These are phyloP conservation scores for Argyrosomus japonicus DNA, from an alignment of 2,113 vertebrate genomes.

Conservation along the genomic window DNA sequence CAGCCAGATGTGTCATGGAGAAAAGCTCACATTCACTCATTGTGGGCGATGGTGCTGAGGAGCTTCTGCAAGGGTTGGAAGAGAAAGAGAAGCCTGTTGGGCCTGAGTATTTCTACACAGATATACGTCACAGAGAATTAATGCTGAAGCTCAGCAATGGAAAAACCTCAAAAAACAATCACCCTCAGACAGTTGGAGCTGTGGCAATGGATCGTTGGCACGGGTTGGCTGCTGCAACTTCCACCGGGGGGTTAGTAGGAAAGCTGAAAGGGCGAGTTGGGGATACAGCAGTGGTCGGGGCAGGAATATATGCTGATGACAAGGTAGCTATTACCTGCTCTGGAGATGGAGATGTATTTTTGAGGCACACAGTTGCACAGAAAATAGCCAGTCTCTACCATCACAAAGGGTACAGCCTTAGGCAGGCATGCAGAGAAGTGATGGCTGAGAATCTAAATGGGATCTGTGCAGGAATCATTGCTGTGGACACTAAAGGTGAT, in stretches of 20 bases:
- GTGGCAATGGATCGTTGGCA: slow-evolving; percentile 80
- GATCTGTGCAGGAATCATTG: slow-evolving; percentile 83
- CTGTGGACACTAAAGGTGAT: slow-evolving; percentile 78
- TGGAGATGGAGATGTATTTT: slow-evolving; percentile 85
- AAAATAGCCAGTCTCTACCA: slow-evolving; percentile 85
- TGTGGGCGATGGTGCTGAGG: slow-evolving; percentile 82
- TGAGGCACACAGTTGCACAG: slow-evolving; percentile 83
- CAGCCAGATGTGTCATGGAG: slow-evolving; percentile 85
- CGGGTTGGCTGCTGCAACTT: slow-evolving; percentile 82
- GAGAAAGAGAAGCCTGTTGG: slow-evolving; percentile 68
- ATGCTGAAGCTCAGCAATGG: slow-evolving; percentile 53
- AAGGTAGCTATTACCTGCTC: slow-evolving; percentile 84
- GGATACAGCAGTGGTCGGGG: slow-evolving; percentile 85
- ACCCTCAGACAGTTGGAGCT: slow-evolving; percentile 86
- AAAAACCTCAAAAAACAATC: slow-evolving; percentile 74
- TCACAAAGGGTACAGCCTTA: slow-evolving; percentile 79
- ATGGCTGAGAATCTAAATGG: slow-evolving; percentile 77
- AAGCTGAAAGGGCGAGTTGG: slow-evolving; percentile 85
- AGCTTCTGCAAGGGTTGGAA: slow-evolving; percentile 74
- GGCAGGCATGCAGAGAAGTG: slow-evolving; percentile 81
- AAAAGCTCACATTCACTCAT: slow-evolving; percentile 82
- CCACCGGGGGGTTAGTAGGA: slow-evolving; percentile 84
- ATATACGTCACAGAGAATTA: slow-evolving; percentile 79
- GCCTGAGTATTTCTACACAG: slow-evolving; percentile 83
- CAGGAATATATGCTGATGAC: slow-evolving; percentile 84